A percentile compares a stretch with the other conserved stretches of the same genome.
These are phyloP conservation scores for Onychorhynchus coronatus DNA, from an alignment of 2,113 vertebrate species.

Conservation along the genomic window DNA sequence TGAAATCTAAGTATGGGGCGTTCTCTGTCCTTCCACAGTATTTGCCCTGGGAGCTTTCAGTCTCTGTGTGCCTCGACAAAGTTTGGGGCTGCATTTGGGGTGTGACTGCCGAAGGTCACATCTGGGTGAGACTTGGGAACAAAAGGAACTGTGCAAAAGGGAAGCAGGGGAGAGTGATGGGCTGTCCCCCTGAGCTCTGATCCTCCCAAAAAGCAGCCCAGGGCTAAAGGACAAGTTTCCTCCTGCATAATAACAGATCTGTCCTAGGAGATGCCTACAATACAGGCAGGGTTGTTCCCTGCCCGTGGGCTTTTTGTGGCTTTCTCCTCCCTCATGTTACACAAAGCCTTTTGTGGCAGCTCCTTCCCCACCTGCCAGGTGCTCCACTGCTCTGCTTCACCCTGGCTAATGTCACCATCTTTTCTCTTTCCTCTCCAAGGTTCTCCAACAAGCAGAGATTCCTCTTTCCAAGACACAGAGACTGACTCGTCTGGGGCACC, in stretches of 20 bases:
- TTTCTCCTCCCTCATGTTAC: constrained; percentile 56
- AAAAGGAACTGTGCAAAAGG: not conserved
- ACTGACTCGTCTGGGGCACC: constrained; percentile 90
- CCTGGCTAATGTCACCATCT: not conserved
- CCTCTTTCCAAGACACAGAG: constrained; percentile 85
- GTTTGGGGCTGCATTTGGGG: not conserved
- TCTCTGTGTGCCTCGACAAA: not conserved
- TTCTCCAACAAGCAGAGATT: constrained; percentile 76
- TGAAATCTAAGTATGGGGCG: fast-evolving
- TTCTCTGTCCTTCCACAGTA: fast-evolving
- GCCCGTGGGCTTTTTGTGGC: constrained; percentile 34
- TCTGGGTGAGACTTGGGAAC: not conserved
- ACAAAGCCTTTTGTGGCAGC: constrained; percentile 27
- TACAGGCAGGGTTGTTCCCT: constrained; percentile 6
- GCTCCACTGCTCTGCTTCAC: not conserved
- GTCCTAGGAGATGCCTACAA: not conserved
- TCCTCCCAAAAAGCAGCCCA: not conserved
- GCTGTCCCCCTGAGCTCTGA: not conserved
- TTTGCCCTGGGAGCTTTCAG: not conserved
- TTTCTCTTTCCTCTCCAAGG: constrained; percentile 67
- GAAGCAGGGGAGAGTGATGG: not conserved
- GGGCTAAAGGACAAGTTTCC: constrained; percentile 31
- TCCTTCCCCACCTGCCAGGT: not conserved
- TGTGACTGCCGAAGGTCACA: not conserved
- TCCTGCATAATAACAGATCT: not conserved